These are phyloP conservation scores for Labrus mixtus DNA, from an alignment of 2,113 vertebrate species.

Conservation along the genomic window DNA sequence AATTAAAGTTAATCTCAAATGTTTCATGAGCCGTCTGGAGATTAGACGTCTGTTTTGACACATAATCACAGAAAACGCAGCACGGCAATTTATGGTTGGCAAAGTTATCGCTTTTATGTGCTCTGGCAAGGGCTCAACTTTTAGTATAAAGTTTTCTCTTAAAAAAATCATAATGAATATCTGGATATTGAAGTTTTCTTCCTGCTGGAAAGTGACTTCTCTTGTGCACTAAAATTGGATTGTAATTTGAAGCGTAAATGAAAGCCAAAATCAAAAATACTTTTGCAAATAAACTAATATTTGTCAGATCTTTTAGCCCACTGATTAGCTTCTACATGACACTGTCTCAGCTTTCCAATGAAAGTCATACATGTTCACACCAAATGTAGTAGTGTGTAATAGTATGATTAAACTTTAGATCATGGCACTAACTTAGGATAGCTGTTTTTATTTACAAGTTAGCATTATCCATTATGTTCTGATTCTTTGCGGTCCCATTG, in stretches of 20 bases:
- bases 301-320: too few species aligned
- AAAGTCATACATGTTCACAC: too few species aligned
- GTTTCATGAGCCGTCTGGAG: slow-evolving; percentile 46
- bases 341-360: too few species aligned
- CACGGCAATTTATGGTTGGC: slow-evolving; percentile 26
- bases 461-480: too few species aligned
- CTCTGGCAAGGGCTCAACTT: slow-evolving; percentile 20
- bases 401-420: too few species aligned
- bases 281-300: not conserved
- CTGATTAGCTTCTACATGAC: too few species aligned
- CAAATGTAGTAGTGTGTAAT: too few species aligned
- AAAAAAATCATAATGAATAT: not conserved
- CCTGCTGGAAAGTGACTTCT: not conserved
- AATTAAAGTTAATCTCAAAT: slow-evolving; percentile 57
- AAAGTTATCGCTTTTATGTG: slow-evolving; percentile 37
- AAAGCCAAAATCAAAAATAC: not conserved
- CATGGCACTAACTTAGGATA: too few species aligned
- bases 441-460: too few species aligned
- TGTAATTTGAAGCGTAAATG: not conserved
- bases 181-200: slow-evolving; percentile 12
- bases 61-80: slow-evolving; percentile 40
- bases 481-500: too few species aligned
- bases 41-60: slow-evolving; percentile 56
- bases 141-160: slow-evolving; percentile 4
- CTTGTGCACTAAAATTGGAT: not conserved